Evolutionary conservation across 2,888 invertebrate genomes (phyloP).

Genomic region (Drosophila gaucha): DNA sequence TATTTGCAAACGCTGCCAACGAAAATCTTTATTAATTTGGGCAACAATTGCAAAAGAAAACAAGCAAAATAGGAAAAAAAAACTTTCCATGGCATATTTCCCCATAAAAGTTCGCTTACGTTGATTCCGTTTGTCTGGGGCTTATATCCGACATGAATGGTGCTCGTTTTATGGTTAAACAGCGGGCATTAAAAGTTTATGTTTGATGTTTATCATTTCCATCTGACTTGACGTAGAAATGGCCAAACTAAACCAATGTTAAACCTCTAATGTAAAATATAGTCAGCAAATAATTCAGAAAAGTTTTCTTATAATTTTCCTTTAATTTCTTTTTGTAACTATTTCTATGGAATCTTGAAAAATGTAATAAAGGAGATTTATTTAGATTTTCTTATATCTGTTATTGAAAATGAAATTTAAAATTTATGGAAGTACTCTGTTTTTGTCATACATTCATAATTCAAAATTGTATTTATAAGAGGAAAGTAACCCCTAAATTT

Average conservation of each 20-base stretch:
- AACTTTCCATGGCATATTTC: conserved; percentile 56
- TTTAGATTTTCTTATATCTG: no score
- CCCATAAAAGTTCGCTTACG: conserved; percentile 17
- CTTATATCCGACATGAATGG: neutral
- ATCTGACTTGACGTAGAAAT: neutral
- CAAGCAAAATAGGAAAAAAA: conserved; percentile 18
- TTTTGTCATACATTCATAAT: no score
- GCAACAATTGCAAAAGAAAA: conserved; percentile 11
- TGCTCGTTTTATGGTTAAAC: conserved; percentile 1
- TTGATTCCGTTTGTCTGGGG: conserved; percentile 13
- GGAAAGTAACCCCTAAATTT: no score
- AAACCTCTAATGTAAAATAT: neutral
- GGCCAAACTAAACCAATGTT: neutral
- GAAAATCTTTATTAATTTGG: conserved; percentile 14
- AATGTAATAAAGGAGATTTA: neutral
- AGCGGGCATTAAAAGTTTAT: conserved; percentile 15
- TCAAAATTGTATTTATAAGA: no score
- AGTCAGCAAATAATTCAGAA: neutral
- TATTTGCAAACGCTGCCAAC: conserved; percentile 21
- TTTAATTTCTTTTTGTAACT: neutral
- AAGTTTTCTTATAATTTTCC: neutral
- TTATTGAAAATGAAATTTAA: no score
- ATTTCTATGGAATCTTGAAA: neutral
- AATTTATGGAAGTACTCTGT: no score
- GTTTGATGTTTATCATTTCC: conserved; percentile 3